These are phyloP conservation scores for Phenganax subtilis DNA, from an alignment of 92 coral and sea anemone genomes.

Conservation along the genomic window DNA sequence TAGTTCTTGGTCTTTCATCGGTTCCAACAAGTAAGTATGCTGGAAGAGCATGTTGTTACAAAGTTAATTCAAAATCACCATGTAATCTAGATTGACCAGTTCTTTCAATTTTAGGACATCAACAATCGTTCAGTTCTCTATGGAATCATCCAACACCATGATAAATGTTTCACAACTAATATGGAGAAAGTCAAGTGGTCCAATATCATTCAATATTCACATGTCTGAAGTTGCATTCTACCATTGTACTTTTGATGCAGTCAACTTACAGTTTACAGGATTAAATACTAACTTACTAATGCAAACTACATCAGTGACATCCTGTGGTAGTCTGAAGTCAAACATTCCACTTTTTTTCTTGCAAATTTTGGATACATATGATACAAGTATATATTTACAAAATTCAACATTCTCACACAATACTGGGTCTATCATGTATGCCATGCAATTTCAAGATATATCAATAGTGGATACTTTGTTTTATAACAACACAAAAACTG, in stretches of 20 bases:
- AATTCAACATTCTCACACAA: slow-evolving; percentile 23
- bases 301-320: neutral
- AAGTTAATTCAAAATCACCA: neutral
- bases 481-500: neutral
- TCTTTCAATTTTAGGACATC: slow-evolving; percentile 11
- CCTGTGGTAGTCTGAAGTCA: neutral
- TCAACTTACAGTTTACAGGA: slow-evolving; percentile 24
- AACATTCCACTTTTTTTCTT: slow-evolving; percentile 24
- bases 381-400: neutral
- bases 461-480: slow-evolving; percentile 5
- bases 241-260: neutral
- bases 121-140: slow-evolving; percentile 22
- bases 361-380: slow-evolving; percentile 2
- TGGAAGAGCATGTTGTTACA: neutral
- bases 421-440: slow-evolving; percentile 9
- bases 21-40: slow-evolving; percentile 16
- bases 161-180: slow-evolving; percentile 6
- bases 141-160: neutral
- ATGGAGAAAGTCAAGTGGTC: slow-evolving; percentile 22
- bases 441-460: slow-evolving; percentile 14
- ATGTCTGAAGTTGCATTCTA: slow-evolving; percentile 10
- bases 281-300: slow-evolving; percentile 14
- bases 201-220: slow-evolving; percentile 8
- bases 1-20: slow-evolving; percentile 19
- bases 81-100: neutral